Evolutionary conservation across 2,113 vertebrate genomes (phyloP).

Genomic region (Kryptolebias marmoratus): DNA sequence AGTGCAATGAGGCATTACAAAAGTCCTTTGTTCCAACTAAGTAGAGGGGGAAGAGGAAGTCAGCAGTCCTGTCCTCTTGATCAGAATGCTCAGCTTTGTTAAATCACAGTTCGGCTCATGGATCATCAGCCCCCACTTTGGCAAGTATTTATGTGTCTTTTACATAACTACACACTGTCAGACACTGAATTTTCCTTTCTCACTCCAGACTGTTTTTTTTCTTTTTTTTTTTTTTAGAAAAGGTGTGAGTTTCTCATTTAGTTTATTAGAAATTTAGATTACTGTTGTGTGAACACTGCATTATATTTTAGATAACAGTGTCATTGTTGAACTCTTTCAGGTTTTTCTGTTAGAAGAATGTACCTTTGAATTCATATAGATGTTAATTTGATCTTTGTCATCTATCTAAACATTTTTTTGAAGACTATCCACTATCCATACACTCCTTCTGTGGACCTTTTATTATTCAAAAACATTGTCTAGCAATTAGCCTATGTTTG

Average conservation of each 20-base stretch:
- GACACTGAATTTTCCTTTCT: neutral
- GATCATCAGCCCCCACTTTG: constrained; percentile 23
- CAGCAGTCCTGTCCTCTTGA: constrained; percentile 45
- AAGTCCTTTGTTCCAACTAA: constrained; percentile 48
- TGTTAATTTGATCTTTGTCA: neutral
- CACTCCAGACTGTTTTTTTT: neutral
- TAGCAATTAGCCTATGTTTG: neutral
- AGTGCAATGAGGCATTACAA: constrained; percentile 44
- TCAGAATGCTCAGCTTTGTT: constrained; percentile 34
- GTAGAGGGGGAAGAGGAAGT: constrained; percentile 32
- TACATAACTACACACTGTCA: neutral
- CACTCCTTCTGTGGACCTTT: neutral
- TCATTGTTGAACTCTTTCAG: too few relatives aligned
- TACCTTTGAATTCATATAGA: neutral
- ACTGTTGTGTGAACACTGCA: neutral
- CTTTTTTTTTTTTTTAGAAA: neutral
- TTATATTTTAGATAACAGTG: neutral
- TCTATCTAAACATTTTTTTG: neutral
- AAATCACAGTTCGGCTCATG: constrained; percentile 26
- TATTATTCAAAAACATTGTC: neutral
- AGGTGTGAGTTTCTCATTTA: neutral
- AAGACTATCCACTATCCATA: neutral
- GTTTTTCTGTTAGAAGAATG: too few relatives aligned
- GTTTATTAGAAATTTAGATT: neutral
- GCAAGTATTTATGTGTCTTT: neutral